A percentile compares a stretch with the other conserved stretches of the same genome.
Conservation (phyloP, 2,888 invertebrate genomes). For the Campopleginae sp. region DNA sequence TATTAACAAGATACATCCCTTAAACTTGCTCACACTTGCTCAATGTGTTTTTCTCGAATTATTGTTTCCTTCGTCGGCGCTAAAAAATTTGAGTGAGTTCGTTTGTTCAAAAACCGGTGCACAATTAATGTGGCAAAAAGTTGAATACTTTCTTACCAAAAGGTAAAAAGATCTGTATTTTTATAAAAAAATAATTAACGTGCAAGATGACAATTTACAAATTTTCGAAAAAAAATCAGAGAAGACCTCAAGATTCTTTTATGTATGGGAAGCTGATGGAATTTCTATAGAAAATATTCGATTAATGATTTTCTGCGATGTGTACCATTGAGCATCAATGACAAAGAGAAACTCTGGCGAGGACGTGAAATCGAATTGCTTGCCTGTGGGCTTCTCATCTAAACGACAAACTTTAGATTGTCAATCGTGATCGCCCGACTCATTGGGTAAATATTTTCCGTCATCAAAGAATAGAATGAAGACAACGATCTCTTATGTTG, state of each 20-base stretch:
- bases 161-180: too few species aligned
- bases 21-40: not conserved
- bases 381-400: conserved; percentile 26
- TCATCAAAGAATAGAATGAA: conserved; percentile 45
- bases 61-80: not conserved
- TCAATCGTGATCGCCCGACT: conserved; percentile 19
- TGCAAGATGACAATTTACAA: too few species aligned
- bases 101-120: not conserved
- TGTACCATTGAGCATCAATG: not conserved
- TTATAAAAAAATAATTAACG: too few species aligned
- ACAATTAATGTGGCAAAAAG: not conserved
- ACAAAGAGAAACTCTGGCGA: not conserved
- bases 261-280: too few species aligned
- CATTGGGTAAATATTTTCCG: conserved; percentile 42
- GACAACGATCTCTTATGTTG: not conserved
- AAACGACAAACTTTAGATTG: conserved; percentile 48
- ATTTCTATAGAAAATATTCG: not conserved
- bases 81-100: not conserved
- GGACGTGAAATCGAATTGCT: not conserved
- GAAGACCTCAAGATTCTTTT: too few species aligned
- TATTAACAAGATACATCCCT: not conserved
- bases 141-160: too few species aligned
- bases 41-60: not conserved
- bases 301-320: not conserved
- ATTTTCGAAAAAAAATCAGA: too few species aligned